Conservation (phyloP, 2,888 invertebrate genomes). For the Lepeophtheirus nordmannii region DNA sequence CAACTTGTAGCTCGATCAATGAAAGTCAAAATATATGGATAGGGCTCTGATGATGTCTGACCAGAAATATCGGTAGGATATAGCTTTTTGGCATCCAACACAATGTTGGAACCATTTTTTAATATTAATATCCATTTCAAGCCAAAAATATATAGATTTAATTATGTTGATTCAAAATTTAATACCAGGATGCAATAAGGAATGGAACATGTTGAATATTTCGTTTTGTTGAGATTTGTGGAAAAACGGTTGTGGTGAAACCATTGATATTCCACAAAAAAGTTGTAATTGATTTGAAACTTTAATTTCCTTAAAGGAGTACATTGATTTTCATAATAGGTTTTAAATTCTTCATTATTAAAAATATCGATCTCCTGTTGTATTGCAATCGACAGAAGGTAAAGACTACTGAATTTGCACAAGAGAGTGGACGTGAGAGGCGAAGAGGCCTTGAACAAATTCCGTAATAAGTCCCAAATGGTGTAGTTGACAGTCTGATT, state of each 20-base stretch:
- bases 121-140: neutral
- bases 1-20: constrained; percentile 27
- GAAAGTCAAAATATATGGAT: constrained; percentile 26
- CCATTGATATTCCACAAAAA: neutral
- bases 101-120: neutral
- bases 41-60: neutral
- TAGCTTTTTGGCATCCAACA: neutral
- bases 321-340: too few species aligned
- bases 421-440: too few species aligned
- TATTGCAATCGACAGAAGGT: too few species aligned
- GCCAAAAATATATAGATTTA: neutral
- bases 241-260: neutral
- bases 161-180: neutral
- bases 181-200: neutral
- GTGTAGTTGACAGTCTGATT: neutral
- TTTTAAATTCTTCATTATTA: too few species aligned
- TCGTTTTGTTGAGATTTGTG: neutral
- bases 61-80: constrained; percentile 3
- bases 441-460: neutral
- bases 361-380: too few species aligned
- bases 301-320: too few species aligned
- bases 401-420: too few species aligned
- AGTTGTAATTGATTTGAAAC: neutral
- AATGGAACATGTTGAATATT: neutral
- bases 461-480: neutral